Percentiles rank a stretch among this genome's conserved stretches.
Conservation (phyloP, 2,888 invertebrate genomes). For the Meghimatium bilineatum region DNA sequence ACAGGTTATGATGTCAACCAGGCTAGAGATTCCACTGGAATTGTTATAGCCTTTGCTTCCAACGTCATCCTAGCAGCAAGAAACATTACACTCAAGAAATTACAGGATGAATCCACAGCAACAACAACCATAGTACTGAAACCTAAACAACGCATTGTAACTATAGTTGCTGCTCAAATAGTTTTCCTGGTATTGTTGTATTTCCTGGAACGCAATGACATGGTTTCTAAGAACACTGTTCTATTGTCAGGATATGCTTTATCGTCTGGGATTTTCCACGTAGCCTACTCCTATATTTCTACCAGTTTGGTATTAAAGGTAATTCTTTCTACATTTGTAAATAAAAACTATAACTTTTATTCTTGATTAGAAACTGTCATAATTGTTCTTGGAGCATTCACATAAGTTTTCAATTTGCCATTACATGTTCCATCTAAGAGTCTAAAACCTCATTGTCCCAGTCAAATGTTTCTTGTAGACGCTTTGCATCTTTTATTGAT, state of each 20-base stretch:
- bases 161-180: not conserved
- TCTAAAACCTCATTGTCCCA: too few species aligned
- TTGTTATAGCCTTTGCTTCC: conserved; percentile 53
- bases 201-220: not conserved
- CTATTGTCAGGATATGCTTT: not conserved
- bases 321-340: too few species aligned
- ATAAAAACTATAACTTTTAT: too few species aligned
- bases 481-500: too few species aligned
- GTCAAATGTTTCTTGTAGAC: too few species aligned
- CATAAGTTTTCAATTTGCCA: too few species aligned
- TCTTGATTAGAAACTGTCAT: too few species aligned
- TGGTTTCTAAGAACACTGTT: not conserved
- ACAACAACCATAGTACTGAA: not conserved
- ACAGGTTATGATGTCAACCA: not conserved
- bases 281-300: conserved; percentile 56
- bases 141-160: not conserved
- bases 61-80: conserved; percentile 56
- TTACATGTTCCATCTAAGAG: too few species aligned
- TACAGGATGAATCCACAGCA: not conserved
- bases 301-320: conserved; percentile 51
- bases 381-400: too few species aligned
- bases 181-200: not conserved
- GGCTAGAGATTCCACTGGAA: not conserved
- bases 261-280: conserved; percentile 54
- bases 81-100: conserved; percentile 55